These are phyloP conservation scores for Atta cephalotes DNA, from an alignment of 1,140 invertebrate genomes.

Conservation along the genomic window DNA sequence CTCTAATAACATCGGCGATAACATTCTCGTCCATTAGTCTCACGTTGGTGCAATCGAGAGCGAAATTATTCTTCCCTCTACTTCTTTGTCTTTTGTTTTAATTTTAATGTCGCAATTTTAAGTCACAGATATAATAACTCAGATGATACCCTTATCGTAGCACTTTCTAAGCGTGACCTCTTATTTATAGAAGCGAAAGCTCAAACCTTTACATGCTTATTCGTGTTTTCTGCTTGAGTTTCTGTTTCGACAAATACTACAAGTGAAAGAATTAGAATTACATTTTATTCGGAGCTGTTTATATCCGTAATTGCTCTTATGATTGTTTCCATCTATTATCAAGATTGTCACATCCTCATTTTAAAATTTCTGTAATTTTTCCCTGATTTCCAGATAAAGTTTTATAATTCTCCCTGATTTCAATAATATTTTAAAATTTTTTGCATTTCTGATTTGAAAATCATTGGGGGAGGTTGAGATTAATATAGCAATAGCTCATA, in stretches of 20 bases:
- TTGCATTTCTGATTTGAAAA: too few species aligned
- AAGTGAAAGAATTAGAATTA: neutral
- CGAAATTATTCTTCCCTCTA: neutral
- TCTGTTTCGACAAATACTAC: neutral
- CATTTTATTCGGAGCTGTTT: conserved; percentile 1
- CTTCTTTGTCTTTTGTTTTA: neutral
- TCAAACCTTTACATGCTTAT: neutral
- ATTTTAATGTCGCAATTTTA: conserved; percentile 3
- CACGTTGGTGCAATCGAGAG: conserved; percentile 8
- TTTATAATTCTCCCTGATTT: too few species aligned
- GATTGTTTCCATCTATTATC: neutral
- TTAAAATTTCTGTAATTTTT: too few species aligned
- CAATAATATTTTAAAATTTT: too few species aligned
- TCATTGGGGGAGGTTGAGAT: too few species aligned
- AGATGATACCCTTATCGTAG: neutral
- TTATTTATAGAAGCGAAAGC: conserved; percentile 32
- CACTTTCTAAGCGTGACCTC: conserved; percentile 6
- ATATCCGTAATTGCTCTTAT: conserved; percentile 5
- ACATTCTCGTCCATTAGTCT: conserved; percentile 25
- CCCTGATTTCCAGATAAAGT: too few species aligned
- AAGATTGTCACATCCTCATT: too few species aligned
- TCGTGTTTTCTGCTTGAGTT: neutral
- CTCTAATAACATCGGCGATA: neutral
- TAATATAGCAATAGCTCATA: too few species aligned
- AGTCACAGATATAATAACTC: neutral